phyloP scores from a whole-genome alignment of 2,113 vertebrate genomes.

The Oenanthe melanoleuca region DNA sequence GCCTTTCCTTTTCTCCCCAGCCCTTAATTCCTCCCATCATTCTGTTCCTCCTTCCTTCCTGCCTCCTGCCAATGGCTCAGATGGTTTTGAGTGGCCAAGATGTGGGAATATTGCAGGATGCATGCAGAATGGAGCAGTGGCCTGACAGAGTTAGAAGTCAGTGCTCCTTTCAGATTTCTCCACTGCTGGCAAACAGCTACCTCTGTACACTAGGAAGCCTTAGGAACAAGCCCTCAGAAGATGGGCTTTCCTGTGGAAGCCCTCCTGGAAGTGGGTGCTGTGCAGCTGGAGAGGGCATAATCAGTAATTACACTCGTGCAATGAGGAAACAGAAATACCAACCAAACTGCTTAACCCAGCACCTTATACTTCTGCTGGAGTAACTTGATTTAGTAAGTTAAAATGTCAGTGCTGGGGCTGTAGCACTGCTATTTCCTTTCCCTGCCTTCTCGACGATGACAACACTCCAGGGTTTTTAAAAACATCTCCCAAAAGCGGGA shows the following conservation, averaged over 20 bases:
- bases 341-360: not conserved
- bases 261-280: not conserved
- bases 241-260: not conserved
- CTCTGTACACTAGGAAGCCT: not conserved
- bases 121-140: not conserved
- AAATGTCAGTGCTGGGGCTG: conserved; percentile 9
- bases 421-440: not conserved
- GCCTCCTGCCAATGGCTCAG: not conserved
- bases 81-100: not conserved
- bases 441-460: not conserved
- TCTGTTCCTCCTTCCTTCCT: not conserved
- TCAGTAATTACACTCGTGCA: accelerated
- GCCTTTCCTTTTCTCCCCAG: not conserved
- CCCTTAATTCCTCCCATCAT: not conserved
- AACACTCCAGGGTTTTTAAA: not conserved
- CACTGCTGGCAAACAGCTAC: not conserved
- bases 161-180: not conserved
- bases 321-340: not conserved
- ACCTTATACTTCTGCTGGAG: conserved; percentile 8
- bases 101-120: not conserved
- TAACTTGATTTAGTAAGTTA: conserved; percentile 40
- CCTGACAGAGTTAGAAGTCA: not conserved
- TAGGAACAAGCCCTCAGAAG: not conserved
- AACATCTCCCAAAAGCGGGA: not conserved
- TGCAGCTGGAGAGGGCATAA: not conserved